These are phyloP conservation scores for Dinomys branickii DNA, from an alignment of 2,113 vertebrate species.

Conservation along the genomic window DNA sequence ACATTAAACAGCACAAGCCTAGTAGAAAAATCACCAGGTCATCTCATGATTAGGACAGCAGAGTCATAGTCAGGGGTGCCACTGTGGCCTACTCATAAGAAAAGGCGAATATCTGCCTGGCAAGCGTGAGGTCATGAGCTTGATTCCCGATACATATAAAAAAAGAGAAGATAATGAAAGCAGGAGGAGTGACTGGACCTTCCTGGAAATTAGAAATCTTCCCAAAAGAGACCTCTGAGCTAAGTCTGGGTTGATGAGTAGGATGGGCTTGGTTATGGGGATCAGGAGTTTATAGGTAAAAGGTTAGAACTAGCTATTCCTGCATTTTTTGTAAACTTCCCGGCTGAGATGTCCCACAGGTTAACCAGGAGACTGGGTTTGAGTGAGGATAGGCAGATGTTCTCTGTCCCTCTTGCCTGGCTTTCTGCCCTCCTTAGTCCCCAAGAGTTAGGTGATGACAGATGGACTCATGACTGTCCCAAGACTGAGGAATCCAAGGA, in stretches of 20 bases:
- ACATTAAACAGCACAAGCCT: neutral
- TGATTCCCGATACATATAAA: too few relatives aligned
- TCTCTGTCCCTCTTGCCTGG: slow-evolving; percentile 69
- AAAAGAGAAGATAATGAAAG: neutral
- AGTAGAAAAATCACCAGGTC: neutral
- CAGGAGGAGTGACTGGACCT: neutral
- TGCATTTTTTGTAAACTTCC: slow-evolving; percentile 50
- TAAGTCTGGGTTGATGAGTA: neutral
- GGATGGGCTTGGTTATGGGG: neutral
- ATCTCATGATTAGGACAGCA: neutral
- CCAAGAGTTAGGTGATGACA: slow-evolving; percentile 75
- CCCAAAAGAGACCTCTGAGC: neutral
- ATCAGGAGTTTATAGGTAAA: neutral
- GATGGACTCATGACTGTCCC: slow-evolving; percentile 77
- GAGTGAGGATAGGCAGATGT: slow-evolving; percentile 70
- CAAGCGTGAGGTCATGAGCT: too few relatives aligned
- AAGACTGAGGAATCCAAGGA: slow-evolving; percentile 74
- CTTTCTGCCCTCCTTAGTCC: slow-evolving; percentile 69
- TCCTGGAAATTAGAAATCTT: slow-evolving; percentile 48
- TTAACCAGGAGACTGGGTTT: slow-evolving; percentile 68
- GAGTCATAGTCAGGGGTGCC: neutral
- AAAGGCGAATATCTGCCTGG: too few relatives aligned
- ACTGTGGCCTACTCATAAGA: neutral
- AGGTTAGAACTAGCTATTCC: slow-evolving; percentile 1
- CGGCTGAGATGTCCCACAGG: slow-evolving; percentile 45